These are phyloP conservation scores for Ceratina japonica DNA, from an alignment of 1,140 invertebrate genomes.

Conservation along the genomic window DNA sequence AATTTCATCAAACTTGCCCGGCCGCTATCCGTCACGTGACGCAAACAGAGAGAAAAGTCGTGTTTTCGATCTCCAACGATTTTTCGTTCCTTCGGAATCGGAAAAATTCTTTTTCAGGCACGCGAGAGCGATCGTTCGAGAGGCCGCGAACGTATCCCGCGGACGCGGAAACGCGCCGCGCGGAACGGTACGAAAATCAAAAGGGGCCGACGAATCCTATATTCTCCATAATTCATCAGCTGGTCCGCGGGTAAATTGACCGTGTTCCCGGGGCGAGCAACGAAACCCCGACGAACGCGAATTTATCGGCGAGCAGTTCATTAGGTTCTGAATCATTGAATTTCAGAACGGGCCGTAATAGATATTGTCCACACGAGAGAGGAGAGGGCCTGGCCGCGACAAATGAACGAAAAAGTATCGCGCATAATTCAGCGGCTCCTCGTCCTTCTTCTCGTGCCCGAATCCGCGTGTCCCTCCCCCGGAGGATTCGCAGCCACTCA, in stretches of 20 bases:
- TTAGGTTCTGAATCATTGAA: constrained; percentile 47
- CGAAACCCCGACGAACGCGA: constrained; percentile 28
- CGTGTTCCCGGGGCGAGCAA: constrained; percentile 2
- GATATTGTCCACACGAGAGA: constrained; percentile 40
- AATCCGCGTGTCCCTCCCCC: constrained; percentile 10
- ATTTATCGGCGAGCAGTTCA: constrained; percentile 39
- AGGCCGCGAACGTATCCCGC: not conserved
- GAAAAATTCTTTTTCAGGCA: not conserved
- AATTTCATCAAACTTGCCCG: constrained; percentile 29
- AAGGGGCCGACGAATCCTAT: not conserved
- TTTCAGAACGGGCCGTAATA: constrained; percentile 44
- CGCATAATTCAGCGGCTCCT: constrained; percentile 56
- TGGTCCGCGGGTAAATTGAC: not conserved
- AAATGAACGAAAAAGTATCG: constrained; percentile 58
- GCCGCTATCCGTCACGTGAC: not conserved
- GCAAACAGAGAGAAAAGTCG: not conserved
- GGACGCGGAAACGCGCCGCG: not conserved
- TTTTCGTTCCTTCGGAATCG: not conserved
- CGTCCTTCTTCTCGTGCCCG: constrained; percentile 35
- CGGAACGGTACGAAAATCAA: not conserved
- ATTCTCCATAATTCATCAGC: constrained; percentile 28
- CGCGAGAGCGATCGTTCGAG: not conserved
- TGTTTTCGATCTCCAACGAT: not conserved
- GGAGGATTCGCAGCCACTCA: constrained; percentile 38
- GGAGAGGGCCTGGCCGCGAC: constrained; percentile 27